A percentile compares a stretch with the other conserved stretches of the same genome.
Conservation (phyloP, 2,888 invertebrate species). For the Apamea sordens region DNA sequence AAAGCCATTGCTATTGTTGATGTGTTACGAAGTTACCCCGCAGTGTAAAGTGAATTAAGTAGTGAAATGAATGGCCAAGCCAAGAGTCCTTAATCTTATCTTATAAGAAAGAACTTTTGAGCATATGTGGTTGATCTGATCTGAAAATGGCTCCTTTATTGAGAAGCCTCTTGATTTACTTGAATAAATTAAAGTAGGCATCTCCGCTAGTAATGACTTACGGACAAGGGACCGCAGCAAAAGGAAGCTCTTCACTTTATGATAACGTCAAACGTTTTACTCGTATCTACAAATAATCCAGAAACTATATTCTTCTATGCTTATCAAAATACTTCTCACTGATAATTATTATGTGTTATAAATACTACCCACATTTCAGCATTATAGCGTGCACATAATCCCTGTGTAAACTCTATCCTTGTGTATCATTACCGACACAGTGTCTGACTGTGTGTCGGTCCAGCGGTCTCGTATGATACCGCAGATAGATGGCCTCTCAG, state of each 20-base stretch:
- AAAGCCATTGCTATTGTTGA: no score
- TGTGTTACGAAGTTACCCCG: no score
- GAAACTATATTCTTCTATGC: neutral
- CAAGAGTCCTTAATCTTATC: neutral
- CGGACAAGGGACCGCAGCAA: neutral
- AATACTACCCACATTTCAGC: neutral
- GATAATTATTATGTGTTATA: neutral
- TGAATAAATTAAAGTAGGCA: neutral
- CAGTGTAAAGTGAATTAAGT: neutral
- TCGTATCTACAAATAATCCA: neutral
- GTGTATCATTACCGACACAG: constrained; percentile 42
- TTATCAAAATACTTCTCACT: neutral
- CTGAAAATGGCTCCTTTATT: neutral
- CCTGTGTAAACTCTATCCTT: constrained; percentile 5
- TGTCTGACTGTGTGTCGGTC: constrained; percentile 36
- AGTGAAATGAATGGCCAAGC: neutral
- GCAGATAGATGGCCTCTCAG: constrained; percentile 62
- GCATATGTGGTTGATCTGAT: neutral
- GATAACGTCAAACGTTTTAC: neutral
- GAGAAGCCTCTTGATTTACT: neutral
- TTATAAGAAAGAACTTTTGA: neutral
- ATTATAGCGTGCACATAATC: neutral
- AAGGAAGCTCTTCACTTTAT: neutral
- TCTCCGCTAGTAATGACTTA: neutral
- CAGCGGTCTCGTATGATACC: constrained; percentile 56